These are phyloP conservation scores for Amaurobius ferox DNA, from an alignment of 2,888 invertebrate species.

Conservation along the genomic window DNA sequence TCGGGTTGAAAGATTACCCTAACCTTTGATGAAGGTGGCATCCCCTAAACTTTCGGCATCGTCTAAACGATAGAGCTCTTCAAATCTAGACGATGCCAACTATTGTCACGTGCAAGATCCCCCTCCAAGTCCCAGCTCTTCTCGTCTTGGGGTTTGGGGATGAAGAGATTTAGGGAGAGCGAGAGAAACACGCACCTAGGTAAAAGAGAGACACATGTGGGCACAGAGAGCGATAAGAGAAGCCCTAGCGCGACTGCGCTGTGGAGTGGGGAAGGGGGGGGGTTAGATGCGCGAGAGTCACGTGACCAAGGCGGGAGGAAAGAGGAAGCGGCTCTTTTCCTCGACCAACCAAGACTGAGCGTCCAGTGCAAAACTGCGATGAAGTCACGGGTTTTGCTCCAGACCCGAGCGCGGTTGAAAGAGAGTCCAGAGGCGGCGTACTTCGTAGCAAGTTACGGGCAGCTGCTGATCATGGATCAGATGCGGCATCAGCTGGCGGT, in stretches of 20 bases:
- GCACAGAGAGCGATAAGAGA: background rate
- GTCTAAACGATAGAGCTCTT: too few relatives aligned
- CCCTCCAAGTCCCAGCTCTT: too few relatives aligned
- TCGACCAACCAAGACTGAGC: conserved; percentile 40
- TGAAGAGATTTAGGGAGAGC: conserved; percentile 1
- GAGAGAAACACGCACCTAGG: background rate
- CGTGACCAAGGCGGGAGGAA: conserved; percentile 31
- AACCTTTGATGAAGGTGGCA: too few relatives aligned
- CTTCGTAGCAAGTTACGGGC: conserved; percentile 15
- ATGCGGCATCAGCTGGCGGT: background rate
- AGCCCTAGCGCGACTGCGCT: background rate
- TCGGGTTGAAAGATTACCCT: too few relatives aligned
- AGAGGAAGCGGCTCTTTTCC: conserved; percentile 31
- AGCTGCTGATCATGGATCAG: conserved; percentile 12
- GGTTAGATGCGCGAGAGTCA: background rate
- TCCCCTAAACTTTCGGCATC: too few relatives aligned
- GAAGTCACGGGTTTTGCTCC: conserved; percentile 54
- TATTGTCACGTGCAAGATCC: too few relatives aligned
- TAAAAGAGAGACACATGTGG: background rate
- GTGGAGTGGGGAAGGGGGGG: background rate
- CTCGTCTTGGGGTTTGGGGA: too few relatives aligned
- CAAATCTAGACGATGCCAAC: too few relatives aligned
- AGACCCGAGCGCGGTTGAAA: conserved; percentile 32
- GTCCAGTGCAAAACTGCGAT: conserved; percentile 29
- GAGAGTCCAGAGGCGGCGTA: too few relatives aligned